Conservation (phyloP, 2,797 vertebrate species). For the Crocidura indochinensis region DNA sequence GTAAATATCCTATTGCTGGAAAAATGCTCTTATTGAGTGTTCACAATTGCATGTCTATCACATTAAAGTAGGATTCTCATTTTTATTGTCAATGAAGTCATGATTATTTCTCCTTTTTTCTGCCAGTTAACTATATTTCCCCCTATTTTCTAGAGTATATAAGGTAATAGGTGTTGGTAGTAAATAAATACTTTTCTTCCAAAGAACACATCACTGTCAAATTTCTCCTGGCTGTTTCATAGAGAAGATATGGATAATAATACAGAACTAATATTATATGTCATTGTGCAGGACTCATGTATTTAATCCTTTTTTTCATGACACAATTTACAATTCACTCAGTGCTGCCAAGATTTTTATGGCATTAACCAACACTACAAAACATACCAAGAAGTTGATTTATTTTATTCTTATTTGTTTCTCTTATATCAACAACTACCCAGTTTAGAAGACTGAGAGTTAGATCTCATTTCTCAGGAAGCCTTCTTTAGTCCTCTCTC, state of each 20-base stretch:
- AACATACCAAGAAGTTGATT: conserved; percentile 14
- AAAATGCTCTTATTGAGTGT: conserved; percentile 27
- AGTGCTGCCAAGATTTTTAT: conserved; percentile 63
- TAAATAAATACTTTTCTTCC: conserved; percentile 80
- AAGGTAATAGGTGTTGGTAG: conserved; percentile 86
- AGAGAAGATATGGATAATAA: conserved; percentile 64
- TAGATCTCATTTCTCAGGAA: neutral
- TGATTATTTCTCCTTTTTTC: conserved; percentile 72
- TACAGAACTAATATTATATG: neutral
- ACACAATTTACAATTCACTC: conserved; percentile 63
- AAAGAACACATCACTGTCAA: conserved; percentile 80
- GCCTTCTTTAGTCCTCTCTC: neutral
- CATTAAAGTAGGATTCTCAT: conserved; percentile 60
- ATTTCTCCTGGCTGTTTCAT: conserved; percentile 66
- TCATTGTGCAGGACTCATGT: neutral
- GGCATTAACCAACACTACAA: conserved; percentile 70
- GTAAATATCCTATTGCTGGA: conserved; percentile 49
- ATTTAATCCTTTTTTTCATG: conserved; percentile 69
- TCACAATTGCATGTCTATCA: conserved; percentile 32
- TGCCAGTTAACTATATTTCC: conserved; percentile 81
- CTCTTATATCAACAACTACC: neutral
- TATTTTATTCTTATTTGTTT: too few species aligned
- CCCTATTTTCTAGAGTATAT: conserved; percentile 83
- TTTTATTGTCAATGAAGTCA: conserved; percentile 71
- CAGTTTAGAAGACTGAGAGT: neutral